Base-by-base conservation (phyloP, 2,113 vertebrate genomes). In the Epinephelus cyanopodus region DNA sequence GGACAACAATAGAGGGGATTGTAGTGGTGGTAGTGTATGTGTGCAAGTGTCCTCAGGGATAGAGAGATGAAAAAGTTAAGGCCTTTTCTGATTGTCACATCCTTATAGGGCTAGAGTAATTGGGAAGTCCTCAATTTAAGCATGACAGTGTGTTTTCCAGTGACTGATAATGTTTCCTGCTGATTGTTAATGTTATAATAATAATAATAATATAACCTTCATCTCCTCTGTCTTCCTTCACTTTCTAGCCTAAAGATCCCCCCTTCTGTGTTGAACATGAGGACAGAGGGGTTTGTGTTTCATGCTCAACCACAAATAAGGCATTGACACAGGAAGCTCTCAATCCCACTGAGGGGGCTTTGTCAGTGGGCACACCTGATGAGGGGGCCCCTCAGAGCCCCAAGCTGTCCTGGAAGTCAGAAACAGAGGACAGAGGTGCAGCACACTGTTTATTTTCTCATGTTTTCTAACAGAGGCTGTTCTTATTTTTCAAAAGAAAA, bases 301-400 rank as follows among this genome's bases (percentile, higher is more conserved):
- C 95, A 79, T 92, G 94, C 58, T 96, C 96, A 50, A 97, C 96
- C 13, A 94, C 95, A 0, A 96, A 97, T 11, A 96, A 97, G 77
- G 91, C 95, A 0, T 66, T 91, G 29, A 95, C 94, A 53, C 74
- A 94, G 77, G 96, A 95, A 69, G 93, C 92, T 47, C 93, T 93
- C 81, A 95, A 95, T 2, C 81, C 94, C 71, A 39, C 53, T 76
- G 75, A 45, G 67, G 78, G 71, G 9, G 21, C 80, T 78, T 0
- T 54, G 6, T 71, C 81, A 27, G 60, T 4, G 42, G 61, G 52
- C 15, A 62, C 68, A 4, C 27, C 37, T 23, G 68, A 37, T 0
- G 1, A 62, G 4, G 39, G 13, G 56, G 18, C 52, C 60, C 21
- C 76, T 65, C 64, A 29, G 70, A 86, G 58, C 74, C 50, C 87